Evolutionary conservation across 2,888 invertebrate species (phyloP).

Genomic region (Ophioninae sp.): DNA sequence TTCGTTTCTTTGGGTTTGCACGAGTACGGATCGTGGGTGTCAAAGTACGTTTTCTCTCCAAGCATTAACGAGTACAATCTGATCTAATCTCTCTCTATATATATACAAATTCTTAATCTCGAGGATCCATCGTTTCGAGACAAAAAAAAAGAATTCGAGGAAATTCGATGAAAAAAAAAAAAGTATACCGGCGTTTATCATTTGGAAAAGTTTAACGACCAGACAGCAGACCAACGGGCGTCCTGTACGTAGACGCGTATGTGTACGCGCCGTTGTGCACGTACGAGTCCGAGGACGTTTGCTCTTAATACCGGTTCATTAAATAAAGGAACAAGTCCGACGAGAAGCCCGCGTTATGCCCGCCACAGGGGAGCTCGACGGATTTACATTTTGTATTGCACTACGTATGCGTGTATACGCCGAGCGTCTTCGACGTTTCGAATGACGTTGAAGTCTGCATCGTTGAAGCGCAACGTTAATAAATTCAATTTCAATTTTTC

Average conservation of each 20-base stretch:
- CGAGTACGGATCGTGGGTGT: too few relatives aligned
- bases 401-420: neutral
- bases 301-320: conserved; percentile 51
- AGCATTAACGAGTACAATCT: too few relatives aligned
- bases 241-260: neutral
- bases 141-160: neutral
- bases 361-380: neutral
- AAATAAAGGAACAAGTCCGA: conserved; percentile 27
- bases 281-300: conserved; percentile 41
- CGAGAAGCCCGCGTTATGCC: conserved; percentile 28
- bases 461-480: too few relatives aligned
- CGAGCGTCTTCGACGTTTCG: neutral
- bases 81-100: too few relatives aligned
- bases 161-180: too few relatives aligned
- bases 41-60: too few relatives aligned
- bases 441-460: too few relatives aligned
- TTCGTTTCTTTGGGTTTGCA: too few relatives aligned
- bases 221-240: neutral
- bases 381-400: conserved; percentile 25
- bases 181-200: too few relatives aligned
- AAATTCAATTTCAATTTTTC: too few relatives aligned
- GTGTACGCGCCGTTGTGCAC: conserved; percentile 7
- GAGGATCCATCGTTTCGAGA: too few relatives aligned
- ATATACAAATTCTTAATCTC: too few relatives aligned
- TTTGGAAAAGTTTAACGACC: conserved; percentile 37